Evolutionary conservation across 64 coral and sea anemone genomes (phyloP), one percentile per base, ranked within the genome.

Genomic region (Catalaphyllia jardinei): DNA sequence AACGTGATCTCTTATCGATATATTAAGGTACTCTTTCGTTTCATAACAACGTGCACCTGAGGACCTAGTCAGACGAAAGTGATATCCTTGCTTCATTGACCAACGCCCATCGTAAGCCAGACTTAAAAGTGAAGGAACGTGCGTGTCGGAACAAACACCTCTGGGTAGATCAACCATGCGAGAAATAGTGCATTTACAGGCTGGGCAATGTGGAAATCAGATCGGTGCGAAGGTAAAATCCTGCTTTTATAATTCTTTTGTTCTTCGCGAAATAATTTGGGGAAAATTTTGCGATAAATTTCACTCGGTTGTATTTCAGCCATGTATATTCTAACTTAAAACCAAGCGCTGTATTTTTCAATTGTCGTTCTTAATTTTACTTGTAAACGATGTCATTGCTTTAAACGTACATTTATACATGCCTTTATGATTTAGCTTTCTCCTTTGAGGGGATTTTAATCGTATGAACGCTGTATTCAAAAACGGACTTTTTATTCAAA

Each of bases 121-220:
- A n/a, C 24, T 27, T 27, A 4, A 5, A 14, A 12, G 52, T 62
- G 15, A 25, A 30, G 62, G 57, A 67, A 38, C 60, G 62, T 7
- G 63, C 60, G 62, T 1, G 63, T 29, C 14, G 13, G 31, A 51
- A n/a, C 19, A 67, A n/a, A 71, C 22, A 12, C 30, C 22, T 42
- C 24, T 1, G 39, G 71, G 24, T 13, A 13, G 31, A 16, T 78
- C 31, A 52, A 86, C 52, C 19, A 91, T 92, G 90, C 74, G 90
- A 78, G 90, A 92, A 87, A 92, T 92, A 57, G 90, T 92, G 18
- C 90, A 92, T 31, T 20, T 92, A 25, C 90, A 92, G 25, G 90
- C 82, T 67, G 90, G 90, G 0, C 90, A 92, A 31, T 92, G 90
- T 49, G 90, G 90, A 52, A 92, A 92, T 69, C 90, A 92, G 71